phyloP scores from a whole-genome alignment of 2,888 invertebrate genomes.

The Pseudococcus viburni region DNA sequence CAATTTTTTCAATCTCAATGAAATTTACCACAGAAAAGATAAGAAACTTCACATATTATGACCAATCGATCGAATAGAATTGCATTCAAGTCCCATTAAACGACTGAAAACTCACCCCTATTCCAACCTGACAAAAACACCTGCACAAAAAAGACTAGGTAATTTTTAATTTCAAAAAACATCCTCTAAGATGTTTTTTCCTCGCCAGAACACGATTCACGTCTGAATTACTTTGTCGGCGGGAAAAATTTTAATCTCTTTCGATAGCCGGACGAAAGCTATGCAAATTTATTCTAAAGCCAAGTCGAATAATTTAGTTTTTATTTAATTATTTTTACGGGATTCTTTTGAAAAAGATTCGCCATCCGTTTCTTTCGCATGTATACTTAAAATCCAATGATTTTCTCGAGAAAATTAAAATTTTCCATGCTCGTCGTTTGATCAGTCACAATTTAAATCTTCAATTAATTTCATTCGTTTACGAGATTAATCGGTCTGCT shows the following conservation, averaged over 20 bases:
- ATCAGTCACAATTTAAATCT: slow-evolving; percentile 13
- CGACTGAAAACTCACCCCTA: too few relatives aligned
- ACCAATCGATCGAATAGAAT: too few relatives aligned
- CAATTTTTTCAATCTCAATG: too few relatives aligned
- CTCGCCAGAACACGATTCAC: not conserved
- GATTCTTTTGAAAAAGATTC: slow-evolving; percentile 1
- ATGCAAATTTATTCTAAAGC: slow-evolving; percentile 47
- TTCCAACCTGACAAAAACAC: too few relatives aligned
- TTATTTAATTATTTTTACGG: slow-evolving; percentile 50
- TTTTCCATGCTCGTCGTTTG: slow-evolving; percentile 33
- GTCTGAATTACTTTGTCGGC: not conserved
- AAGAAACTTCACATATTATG: too few relatives aligned
- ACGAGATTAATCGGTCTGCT: slow-evolving; percentile 25
- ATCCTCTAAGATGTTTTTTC: not conserved
- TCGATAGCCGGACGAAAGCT: slow-evolving; percentile 7
- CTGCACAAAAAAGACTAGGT: not conserved
- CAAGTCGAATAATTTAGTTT: slow-evolving; percentile 43
- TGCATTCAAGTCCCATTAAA: too few relatives aligned
- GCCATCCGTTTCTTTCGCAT: not conserved
- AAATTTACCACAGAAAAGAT: too few relatives aligned
- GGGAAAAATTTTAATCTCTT: slow-evolving; percentile 39
- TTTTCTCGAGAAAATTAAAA: slow-evolving; percentile 32
- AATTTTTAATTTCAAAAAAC: slow-evolving; percentile 20
- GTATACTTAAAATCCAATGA: slow-evolving; percentile 35
- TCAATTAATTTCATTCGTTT: slow-evolving; percentile 24